A percentile compares a stretch with the other conserved stretches of the same genome.
Conservation (phyloP, 1,140 invertebrate species). For the Battus philenor region DNA sequence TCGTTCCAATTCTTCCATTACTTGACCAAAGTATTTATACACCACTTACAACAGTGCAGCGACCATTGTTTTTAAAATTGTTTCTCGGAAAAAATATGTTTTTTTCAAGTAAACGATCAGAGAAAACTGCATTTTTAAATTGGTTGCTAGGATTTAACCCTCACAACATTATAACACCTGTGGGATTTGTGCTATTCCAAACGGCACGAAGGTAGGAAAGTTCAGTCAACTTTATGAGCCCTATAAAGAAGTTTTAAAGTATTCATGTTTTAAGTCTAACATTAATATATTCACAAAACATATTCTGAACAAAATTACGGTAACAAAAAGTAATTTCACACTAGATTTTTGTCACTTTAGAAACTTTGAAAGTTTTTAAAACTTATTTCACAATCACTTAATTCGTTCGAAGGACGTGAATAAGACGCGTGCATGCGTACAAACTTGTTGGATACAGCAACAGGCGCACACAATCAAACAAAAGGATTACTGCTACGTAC, state of each 20-base stretch:
- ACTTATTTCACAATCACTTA: slow-evolving; percentile 56
- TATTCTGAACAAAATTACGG: slow-evolving; percentile 11
- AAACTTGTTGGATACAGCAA: slow-evolving; percentile 3
- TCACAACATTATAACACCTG: slow-evolving; percentile 67
- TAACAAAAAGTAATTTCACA: slow-evolving; percentile 10
- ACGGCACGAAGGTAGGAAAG: slow-evolving; percentile 53
- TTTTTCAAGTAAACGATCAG: not conserved
- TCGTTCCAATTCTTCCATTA: slow-evolving; percentile 65
- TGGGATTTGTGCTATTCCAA: slow-evolving; percentile 51
- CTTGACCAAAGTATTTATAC: slow-evolving; percentile 31
- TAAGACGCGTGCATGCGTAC: slow-evolving; percentile 33
- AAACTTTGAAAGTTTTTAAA: slow-evolving; percentile 57
- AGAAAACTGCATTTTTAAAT: slow-evolving; percentile 23
- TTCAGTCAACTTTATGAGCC: slow-evolving; percentile 65
- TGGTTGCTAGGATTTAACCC: slow-evolving; percentile 57
- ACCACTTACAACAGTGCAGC: slow-evolving; percentile 21
- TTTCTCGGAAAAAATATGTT: slow-evolving; percentile 3
- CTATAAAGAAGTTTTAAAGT: slow-evolving; percentile 28
- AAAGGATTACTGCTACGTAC: not conserved
- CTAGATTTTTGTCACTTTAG: slow-evolving; percentile 22
- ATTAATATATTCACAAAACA: slow-evolving; percentile 12
- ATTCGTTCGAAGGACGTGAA: slow-evolving; percentile 50
- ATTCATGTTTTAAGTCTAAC: slow-evolving; percentile 18
- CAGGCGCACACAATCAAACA: not conserved
- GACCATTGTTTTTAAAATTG: slow-evolving; percentile 9